phyloP scores from a whole-genome alignment of 2,797 vertebrate species.

The Anabas testudineus region DNA sequence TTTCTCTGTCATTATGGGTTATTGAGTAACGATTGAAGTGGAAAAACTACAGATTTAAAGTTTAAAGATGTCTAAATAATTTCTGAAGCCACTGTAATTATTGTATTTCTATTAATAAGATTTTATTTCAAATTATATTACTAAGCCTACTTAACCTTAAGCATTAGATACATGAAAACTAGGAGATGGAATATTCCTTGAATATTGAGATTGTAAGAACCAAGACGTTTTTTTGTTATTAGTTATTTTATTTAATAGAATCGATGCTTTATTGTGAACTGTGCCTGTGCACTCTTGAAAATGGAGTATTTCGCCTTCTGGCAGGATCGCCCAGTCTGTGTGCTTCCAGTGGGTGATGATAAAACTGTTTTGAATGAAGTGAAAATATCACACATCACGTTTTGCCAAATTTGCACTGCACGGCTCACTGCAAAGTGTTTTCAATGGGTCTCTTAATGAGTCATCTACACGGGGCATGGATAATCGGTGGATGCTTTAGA shows the following conservation, averaged over 20 bases:
- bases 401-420: constrained; percentile 29
- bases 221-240: constrained; percentile 50
- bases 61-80: too few relatives aligned
- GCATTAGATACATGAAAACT: constrained; percentile 16
- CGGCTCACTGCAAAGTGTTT: constrained; percentile 31
- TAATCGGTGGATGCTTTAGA: constrained; percentile 42
- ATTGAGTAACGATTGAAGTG: too few relatives aligned
- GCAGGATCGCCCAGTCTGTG: constrained; percentile 17
- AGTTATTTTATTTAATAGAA: constrained; percentile 49
- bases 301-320: constrained; percentile 71
- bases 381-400: constrained; percentile 47
- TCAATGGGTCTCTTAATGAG: constrained; percentile 53
- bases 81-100: too few relatives aligned
- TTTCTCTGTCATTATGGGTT: too few relatives aligned
- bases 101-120: too few relatives aligned
- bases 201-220: constrained; percentile 58
- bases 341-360: constrained; percentile 33
- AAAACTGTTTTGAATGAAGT: constrained; percentile 42
- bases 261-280: constrained; percentile 69
- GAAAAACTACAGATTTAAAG: too few relatives aligned
- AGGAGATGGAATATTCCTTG: too few relatives aligned
- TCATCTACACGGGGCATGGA: constrained; percentile 11
- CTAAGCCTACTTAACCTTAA: too few relatives aligned
- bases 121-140: too few relatives aligned
- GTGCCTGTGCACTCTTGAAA: constrained; percentile 65